Evolutionary conservation across 2,113 vertebrate species (phyloP), one percentile per base, ranked within the genome.

Genomic region (Corythaeola cristata): DNA sequence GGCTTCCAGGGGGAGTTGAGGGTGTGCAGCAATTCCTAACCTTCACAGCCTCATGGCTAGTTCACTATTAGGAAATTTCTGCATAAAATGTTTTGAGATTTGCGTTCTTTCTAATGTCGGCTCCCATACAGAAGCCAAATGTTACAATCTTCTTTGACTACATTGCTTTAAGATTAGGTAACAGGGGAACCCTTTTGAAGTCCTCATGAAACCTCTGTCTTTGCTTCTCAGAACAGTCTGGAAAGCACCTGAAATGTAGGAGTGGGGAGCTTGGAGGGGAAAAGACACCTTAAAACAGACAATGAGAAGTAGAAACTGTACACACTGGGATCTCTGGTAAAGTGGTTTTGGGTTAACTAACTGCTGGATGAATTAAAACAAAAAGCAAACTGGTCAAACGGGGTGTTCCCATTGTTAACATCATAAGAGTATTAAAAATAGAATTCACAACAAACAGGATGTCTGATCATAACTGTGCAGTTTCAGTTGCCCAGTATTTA

Each of bases 381-480:
- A 59, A 88, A 88, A 59, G 15, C n/a, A 66, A 68, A 67, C 8
- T 58, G 45, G 24, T 67, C 91, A 63, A 94, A 63, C 37, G 5
- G 14, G 37, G 82, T 71, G 32, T 90, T 94, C 63, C 72, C 4
- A 0, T 66, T 95, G 68, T 53, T 95, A 93, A n/a, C n/a, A 53
- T 80, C 9, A 60, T 71, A 77, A 52, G 93, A 85, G 56, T 52
- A n/a, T 58, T 89, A 94, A 90, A 93, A 96, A 90, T 86, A 96
- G 86, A 86, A 89, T 45, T 73, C 56, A 53, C 15, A 72, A 85
- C 73, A 85, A 96, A 94, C 91, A 96, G 93, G 93, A 95, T 95
- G 87, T 93, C 80, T 87, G 64, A n/a, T 90, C 49, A 22, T 89
- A 87, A 76, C 44, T 39, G 23, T 80, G 35, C 69, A 33, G 45